A percentile compares a stretch with the other conserved stretches of the same genome.
phyloP scores from a whole-genome alignment of 2,797 vertebrate species.

The Hippoglossus hippoglossus region DNA sequence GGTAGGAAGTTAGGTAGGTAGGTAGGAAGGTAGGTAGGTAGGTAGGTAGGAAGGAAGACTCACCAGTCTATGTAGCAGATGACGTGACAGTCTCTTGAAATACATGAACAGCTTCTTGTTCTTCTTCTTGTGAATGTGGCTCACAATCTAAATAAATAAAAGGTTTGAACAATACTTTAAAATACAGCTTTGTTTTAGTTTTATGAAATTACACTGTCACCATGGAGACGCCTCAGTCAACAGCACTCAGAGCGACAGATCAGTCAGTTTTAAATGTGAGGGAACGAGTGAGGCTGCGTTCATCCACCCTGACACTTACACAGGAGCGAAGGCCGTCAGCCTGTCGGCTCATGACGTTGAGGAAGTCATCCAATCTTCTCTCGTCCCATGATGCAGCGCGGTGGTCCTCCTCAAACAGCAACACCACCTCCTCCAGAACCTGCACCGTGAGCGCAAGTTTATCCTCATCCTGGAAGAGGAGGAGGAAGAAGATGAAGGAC shows the following conservation, averaged over 20 bases:
- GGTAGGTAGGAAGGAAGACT: neutral
- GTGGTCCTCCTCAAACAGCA: slow-evolving; percentile 58
- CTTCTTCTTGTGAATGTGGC: slow-evolving; percentile 39
- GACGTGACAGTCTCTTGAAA: slow-evolving; percentile 64
- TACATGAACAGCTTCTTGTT: slow-evolving; percentile 68
- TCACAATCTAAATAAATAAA: slow-evolving; percentile 31
- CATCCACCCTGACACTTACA: slow-evolving; percentile 55
- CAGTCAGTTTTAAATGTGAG: neutral
- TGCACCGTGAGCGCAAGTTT: slow-evolving; percentile 63
- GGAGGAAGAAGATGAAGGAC: no score
- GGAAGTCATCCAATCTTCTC: slow-evolving; percentile 53
- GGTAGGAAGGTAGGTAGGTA: no score
- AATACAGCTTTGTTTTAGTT: neutral
- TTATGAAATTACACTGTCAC: no score
- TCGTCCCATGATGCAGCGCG: slow-evolving; percentile 64
- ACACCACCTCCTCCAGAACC: slow-evolving; percentile 58
- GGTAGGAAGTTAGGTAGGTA: no score
- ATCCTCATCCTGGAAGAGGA: slow-evolving; percentile 53
- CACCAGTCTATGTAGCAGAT: slow-evolving; percentile 51
- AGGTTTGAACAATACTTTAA: neutral
- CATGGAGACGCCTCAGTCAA: neutral
- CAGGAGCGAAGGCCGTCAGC: slow-evolving; percentile 60
- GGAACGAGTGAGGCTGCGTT: neutral
- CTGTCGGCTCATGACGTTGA: slow-evolving; percentile 57
- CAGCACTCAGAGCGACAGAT: no score